Evolutionary conservation across 2,113 vertebrate genomes (phyloP), one percentile per base, ranked within the genome.

Genomic region (Boleophthalmus pectinirostris): DNA sequence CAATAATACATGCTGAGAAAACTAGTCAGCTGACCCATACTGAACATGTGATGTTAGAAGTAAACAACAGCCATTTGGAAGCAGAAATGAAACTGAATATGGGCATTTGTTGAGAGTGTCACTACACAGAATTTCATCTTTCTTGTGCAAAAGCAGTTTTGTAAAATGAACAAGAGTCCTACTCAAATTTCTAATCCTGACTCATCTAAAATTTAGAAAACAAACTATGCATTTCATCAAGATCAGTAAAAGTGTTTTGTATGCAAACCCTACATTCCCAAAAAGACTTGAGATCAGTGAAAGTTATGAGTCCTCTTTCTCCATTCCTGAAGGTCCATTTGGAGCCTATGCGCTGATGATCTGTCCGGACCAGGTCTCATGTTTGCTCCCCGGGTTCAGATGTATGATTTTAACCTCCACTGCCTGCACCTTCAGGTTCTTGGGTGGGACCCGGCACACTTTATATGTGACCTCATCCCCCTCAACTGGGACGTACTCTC

Each of bases 311-410:
- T 75, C 85, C 58, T 57, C 75, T 66, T 11, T 7, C 75, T 66
- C 70, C 6, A 2, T 9, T 64, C 58, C 68, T 69, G 64, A 43
- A 63, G 11, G 0, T 66, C 45, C 24, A 20, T 4, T 4, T 3
- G 82, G 68, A 29, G 60, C 82, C 94, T 97, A 98, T 46, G 96
- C 96, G 90, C 95, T 95, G 80, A 99, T 96, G 49, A 97, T 95
- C 93, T 98, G 97, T 46, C 98, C 97, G 0, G 98, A 98, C 98
- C 98, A 99, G 0, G 98, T 99, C 94, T 99, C 98, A 0, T 99
- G 98, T 87, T 98, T 98, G 0, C 93, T 96, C 69, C 97, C 96
- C 0, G 97, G 96, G 0, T 95, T 97, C 82, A 97, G 90, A 87
- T 99, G 97, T 49, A 93, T 98, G 86, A 99, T 95, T 85, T 96